phyloP scores from a whole-genome alignment of 1,140 invertebrate species.

The Wasmannia auropunctata region DNA sequence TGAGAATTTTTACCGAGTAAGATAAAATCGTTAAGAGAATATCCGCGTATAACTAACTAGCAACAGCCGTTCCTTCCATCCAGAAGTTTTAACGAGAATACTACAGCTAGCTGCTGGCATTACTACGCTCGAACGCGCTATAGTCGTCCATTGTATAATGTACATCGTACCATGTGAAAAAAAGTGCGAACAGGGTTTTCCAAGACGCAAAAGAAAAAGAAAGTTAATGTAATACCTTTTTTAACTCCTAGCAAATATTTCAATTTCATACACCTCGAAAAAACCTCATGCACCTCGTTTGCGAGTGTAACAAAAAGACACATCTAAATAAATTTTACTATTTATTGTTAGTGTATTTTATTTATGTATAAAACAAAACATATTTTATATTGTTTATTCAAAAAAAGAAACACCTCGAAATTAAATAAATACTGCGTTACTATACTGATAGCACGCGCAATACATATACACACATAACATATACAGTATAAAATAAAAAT shows the following conservation, averaged over 20 bases:
- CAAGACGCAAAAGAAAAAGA: neutral
- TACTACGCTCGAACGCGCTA: neutral
- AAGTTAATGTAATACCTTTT: neutral
- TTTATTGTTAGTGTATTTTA: neutral
- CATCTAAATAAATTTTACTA: neutral
- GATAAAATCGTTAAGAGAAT: constrained; percentile 34
- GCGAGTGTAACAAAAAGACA: neutral
- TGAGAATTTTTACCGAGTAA: neutral
- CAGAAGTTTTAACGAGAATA: constrained; percentile 48
- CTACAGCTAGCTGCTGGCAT: neutral
- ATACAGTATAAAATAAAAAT: neutral
- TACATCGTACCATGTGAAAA: neutral
- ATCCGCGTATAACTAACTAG: neutral
- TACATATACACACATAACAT: neutral
- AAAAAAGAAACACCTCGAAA: neutral
- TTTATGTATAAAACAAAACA: neutral
- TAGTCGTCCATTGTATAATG: neutral
- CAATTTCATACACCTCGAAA: neutral
- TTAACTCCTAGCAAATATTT: neutral
- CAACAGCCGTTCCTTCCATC: neutral
- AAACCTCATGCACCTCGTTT: neutral
- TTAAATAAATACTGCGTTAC: neutral
- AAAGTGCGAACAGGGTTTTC: neutral
- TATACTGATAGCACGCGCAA: neutral
- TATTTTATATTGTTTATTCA: neutral